phyloP scores from a whole-genome alignment of 2,888 invertebrate genomes.

The Plebejus anna region DNA sequence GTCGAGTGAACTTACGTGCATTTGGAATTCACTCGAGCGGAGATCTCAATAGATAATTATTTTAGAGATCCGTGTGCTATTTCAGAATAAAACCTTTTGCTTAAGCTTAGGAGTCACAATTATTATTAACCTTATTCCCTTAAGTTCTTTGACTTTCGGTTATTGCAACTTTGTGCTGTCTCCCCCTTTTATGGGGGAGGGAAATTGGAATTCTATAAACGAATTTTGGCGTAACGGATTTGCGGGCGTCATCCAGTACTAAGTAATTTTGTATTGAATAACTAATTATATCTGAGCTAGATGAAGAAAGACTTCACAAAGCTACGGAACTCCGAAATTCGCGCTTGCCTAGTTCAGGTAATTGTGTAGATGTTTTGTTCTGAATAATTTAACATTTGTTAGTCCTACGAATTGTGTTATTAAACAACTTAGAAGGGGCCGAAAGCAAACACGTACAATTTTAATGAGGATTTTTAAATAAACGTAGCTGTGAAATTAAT shows the following conservation, averaged over 20 bases:
- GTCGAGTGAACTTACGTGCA: constrained; percentile 18
- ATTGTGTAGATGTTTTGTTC: neutral
- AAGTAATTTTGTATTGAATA: neutral
- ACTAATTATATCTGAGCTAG: neutral
- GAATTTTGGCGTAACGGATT: too few relatives aligned
- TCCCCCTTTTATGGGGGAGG: too few relatives aligned
- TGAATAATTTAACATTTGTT: neutral
- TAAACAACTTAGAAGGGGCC: neutral
- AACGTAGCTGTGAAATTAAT: neutral
- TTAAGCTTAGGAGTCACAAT: too few relatives aligned
- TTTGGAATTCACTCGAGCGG: neutral
- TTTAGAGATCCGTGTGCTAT: neutral
- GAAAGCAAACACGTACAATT: neutral
- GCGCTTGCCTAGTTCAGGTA: neutral
- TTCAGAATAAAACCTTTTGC: neutral
- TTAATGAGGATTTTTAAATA: neutral
- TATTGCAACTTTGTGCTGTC: too few relatives aligned
- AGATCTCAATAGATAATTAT: neutral
- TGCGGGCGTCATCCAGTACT: too few relatives aligned
- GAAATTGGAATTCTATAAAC: too few relatives aligned
- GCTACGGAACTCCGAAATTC: neutral
- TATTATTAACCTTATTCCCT: too few relatives aligned
- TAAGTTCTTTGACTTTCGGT: too few relatives aligned
- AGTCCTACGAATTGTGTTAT: neutral
- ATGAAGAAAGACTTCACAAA: neutral